Evolutionary conservation across 1,140 invertebrate species (phyloP), one percentile per base, ranked within the genome.

Genomic region (Ceratosolen fusciceps): DNA sequence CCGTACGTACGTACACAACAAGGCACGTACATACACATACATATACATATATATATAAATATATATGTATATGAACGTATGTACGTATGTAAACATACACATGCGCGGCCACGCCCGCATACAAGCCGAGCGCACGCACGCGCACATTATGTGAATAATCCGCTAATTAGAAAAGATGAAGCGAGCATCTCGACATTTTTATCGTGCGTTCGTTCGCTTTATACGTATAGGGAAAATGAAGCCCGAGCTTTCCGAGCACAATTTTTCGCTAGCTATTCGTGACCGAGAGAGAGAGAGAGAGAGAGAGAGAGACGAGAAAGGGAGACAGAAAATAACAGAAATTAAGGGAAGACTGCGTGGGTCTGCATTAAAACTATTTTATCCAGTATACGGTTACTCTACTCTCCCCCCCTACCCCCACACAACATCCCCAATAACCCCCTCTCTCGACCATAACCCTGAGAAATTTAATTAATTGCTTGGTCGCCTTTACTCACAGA

Each of bases 141-240:
- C 8, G 19, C 4, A 16, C 29, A 7, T 19, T 16, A 47, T 26
- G 29, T 58, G 49, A n/a, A 62, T 72, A 76, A 80, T 76, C 67
- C 29, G 74, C 75, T 82, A 83, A 83, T 83, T 83, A 82, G 78
- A 81, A 81, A 78, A 52, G 71, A 79, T 82, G 72, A 79, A 80
- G 47, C 70, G 79, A 31, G 52, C 34, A 43, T 71, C 75, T 80
- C 74, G 29, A 74, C 39, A 68, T 68, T 81, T 74, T 80, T 80
- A 82, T 76, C 79, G 75, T 65, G 47, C 26, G 49, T n/a, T 9
- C 24, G 14, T 24, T 9, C 24, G 14, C 24, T 77, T 70, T 76
- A 54, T 29, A 31, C 14, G 29, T 52, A 7, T 0, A 21, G 29
- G 16, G 60, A n/a, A 19, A 10, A 8, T 0, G 26, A 10, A 31